Evolutionary conservation across 2,797 vertebrate species (phyloP).

Genomic region (Lacerta bilineata): DNA sequence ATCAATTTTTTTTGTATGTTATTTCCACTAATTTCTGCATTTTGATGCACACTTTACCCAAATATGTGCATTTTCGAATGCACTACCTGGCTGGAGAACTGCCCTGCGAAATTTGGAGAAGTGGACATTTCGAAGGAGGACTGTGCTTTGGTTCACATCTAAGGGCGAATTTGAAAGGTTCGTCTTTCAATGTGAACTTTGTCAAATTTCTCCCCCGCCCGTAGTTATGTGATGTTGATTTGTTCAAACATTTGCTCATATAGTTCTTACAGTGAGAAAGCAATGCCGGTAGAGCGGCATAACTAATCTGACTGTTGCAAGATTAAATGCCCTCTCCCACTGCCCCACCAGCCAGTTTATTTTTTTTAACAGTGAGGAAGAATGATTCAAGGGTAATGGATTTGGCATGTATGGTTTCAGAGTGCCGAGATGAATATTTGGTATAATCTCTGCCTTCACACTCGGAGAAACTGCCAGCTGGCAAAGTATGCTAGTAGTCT

Average conservation of each 20-base stretch:
- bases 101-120: too few relatives aligned
- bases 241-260: slow-evolving; percentile 1
- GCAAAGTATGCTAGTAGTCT: slow-evolving; percentile 71
- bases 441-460: slow-evolving; percentile 75
- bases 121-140: too few relatives aligned
- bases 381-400: slow-evolving; percentile 56
- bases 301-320: slow-evolving; percentile 12
- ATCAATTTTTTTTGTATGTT: too few relatives aligned
- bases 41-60: too few relatives aligned
- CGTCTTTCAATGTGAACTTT: too few relatives aligned
- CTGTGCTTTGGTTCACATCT: too few relatives aligned
- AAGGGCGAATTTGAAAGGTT: too few relatives aligned
- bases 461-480: slow-evolving; percentile 75
- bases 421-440: slow-evolving; percentile 70
- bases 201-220: neutral
- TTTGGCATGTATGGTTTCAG: slow-evolving; percentile 58
- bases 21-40: too few relatives aligned
- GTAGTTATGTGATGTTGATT: slow-evolving; percentile 15
- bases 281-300: slow-evolving; percentile 23
- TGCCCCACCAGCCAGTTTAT: slow-evolving; percentile 53
- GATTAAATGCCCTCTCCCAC: slow-evolving; percentile 15
- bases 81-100: too few relatives aligned
- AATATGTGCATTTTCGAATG: too few relatives aligned
- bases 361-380: slow-evolving; percentile 55
- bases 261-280: neutral